A percentile compares a stretch with the other conserved stretches of the same genome.
These are phyloP conservation scores for Scaptomyza caliginosa DNA, from an alignment of 2,888 invertebrate genomes.

Conservation along the genomic window DNA sequence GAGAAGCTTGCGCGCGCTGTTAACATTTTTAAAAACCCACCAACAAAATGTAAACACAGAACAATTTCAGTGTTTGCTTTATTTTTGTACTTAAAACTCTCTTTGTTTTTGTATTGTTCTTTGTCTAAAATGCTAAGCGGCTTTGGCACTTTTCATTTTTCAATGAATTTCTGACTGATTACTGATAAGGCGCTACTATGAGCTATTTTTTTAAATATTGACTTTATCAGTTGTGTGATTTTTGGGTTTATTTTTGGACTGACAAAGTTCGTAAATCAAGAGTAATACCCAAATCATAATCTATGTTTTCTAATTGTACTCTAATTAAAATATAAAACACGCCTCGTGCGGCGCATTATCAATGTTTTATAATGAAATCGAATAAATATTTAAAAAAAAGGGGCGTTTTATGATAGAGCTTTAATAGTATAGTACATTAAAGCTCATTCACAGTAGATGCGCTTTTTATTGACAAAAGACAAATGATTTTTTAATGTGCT, in stretches of 20 bases:
- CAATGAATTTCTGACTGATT: background rate
- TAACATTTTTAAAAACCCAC: background rate
- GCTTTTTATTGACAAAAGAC: constrained; percentile 14
- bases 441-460: constrained; percentile 5
- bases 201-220: constrained; percentile 4
- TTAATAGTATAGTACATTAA: too few relatives aligned
- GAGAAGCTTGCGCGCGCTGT: constrained; percentile 10
- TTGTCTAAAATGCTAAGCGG: too few relatives aligned
- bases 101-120: background rate
- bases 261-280: constrained; percentile 37
- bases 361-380: constrained; percentile 13
- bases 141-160: background rate
- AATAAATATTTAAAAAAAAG: background rate
- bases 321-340: constrained; percentile 41
- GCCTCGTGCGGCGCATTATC: constrained; percentile 9
- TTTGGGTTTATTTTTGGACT: constrained; percentile 14
- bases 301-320: constrained; percentile 47
- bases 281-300: constrained; percentile 7
- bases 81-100: background rate
- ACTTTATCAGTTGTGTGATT: constrained; percentile 9
- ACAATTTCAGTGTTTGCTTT: background rate
- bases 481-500: constrained; percentile 18
- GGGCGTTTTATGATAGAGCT: too few relatives aligned
- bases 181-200: constrained; percentile 34
- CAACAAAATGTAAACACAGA: background rate